Conservation (phyloP, 1,140 invertebrate species). For the Adoxophyes honmai region DNA sequence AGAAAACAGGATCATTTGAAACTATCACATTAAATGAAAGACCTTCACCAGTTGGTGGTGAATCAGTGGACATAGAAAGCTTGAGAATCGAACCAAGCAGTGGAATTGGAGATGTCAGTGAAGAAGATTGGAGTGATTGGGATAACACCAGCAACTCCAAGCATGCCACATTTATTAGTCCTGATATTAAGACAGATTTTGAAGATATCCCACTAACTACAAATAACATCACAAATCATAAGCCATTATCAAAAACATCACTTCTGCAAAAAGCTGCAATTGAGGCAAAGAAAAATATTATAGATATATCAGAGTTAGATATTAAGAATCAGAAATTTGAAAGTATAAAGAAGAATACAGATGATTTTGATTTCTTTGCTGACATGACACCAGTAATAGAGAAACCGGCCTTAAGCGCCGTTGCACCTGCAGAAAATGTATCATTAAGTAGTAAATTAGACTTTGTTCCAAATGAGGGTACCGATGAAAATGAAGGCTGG, state of each 20-base stretch:
- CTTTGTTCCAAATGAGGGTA: constrained; percentile 58
- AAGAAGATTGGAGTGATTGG: constrained; percentile 87
- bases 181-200: constrained; percentile 16
- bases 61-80: constrained; percentile 80
- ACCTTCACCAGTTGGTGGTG: constrained; percentile 88
- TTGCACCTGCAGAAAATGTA: constrained; percentile 43
- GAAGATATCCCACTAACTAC: constrained; percentile 16
- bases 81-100: constrained; percentile 41
- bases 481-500: constrained; percentile 63
- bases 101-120: constrained; percentile 35
- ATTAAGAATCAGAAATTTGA: constrained; percentile 83
- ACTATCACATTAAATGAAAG: constrained; percentile 81
- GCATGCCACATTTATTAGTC: constrained; percentile 12
- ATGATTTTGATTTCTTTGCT: constrained; percentile 87
- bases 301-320: constrained; percentile 84
- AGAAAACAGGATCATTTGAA: constrained; percentile 44
- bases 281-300: constrained; percentile 71
- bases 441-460: constrained; percentile 63
- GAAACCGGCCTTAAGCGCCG: constrained; percentile 75
- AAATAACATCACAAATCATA: constrained; percentile 20
- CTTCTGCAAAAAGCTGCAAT: constrained; percentile 62
- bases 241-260: constrained; percentile 27
- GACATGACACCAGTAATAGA: constrained; percentile 91
- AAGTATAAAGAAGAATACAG: constrained; percentile 50
- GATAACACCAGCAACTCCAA: constrained; percentile 72